Conservation (phyloP, 2,113 vertebrate genomes). For the Potamarius usumacintae region DNA sequence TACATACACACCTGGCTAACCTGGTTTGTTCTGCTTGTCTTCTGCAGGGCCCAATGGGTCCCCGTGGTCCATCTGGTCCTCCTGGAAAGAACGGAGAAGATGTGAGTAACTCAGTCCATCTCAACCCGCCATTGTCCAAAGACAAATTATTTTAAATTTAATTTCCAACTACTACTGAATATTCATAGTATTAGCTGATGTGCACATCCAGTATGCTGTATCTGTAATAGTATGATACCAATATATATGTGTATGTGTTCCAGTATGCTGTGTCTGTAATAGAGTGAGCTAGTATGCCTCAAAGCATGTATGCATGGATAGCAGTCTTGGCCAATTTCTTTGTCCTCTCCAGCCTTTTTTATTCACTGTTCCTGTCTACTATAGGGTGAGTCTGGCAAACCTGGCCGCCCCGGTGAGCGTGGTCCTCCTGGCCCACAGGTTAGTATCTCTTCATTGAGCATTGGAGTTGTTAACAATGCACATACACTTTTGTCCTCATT, state of each 20-base stretch:
- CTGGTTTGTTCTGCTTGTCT: constrained; percentile 21
- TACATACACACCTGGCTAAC: constrained; percentile 23
- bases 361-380: constrained; percentile 40
- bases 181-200: not conserved
- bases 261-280: not conserved
- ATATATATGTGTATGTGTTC: too few species aligned
- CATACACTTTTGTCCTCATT: not conserved
- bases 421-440: constrained; percentile 94
- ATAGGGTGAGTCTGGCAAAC: constrained; percentile 96
- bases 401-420: constrained; percentile 88
- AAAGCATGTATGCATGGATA: not conserved
- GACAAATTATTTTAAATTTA: not conserved
- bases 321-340: not conserved
- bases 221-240: too few species aligned
- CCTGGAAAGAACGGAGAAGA: constrained; percentile 99
- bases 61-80: constrained; percentile 87
- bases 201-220: not conserved
- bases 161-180: not conserved
- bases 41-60: constrained; percentile 92
- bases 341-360: not conserved
- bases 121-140: not conserved
- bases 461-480: not conserved
- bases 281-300: not conserved
- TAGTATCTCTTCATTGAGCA: constrained; percentile 49
- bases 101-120: constrained; percentile 74